phyloP scores from a whole-genome alignment of 2,797 vertebrate genomes.

The Coreius guichenoti region DNA sequence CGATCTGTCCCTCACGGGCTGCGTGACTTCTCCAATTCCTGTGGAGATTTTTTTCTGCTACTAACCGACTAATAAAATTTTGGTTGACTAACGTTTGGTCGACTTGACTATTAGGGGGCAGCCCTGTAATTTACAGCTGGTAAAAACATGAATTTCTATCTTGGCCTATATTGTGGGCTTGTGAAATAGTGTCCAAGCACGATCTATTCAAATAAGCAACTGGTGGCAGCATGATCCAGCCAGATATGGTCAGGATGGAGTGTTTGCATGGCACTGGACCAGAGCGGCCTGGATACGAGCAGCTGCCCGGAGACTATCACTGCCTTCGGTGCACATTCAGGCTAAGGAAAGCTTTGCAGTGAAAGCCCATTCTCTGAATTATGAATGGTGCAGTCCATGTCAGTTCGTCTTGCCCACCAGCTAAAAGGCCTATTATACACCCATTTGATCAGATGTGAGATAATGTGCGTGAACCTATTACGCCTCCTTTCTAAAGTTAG shows the following conservation, averaged over 20 bases:
- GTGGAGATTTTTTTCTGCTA: no score
- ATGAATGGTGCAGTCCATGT: constrained; percentile 59
- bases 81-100: no score
- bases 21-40: no score
- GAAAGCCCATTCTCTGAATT: constrained; percentile 48
- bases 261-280: background rate
- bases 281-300: constrained; percentile 57
- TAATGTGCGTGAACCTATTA: constrained; percentile 53
- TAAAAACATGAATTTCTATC: background rate
- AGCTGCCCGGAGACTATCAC: constrained; percentile 66
- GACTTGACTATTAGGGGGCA: no score
- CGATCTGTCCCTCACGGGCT: no score
- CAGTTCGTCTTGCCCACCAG: constrained; percentile 52
- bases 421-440: constrained; percentile 60
- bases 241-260: constrained; percentile 49
- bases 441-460: constrained; percentile 50
- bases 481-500: constrained; percentile 38
- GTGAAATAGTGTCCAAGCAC: background rate
- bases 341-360: constrained; percentile 58
- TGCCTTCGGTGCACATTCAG: constrained; percentile 62
- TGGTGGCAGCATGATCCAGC: constrained; percentile 41
- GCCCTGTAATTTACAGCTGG: constrained; percentile 2
- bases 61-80: no score
- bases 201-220: constrained; percentile 48
- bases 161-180: background rate